Evolutionary conservation across 1,140 invertebrate species (phyloP).

Genomic region (Drosophila busckii): DNA sequence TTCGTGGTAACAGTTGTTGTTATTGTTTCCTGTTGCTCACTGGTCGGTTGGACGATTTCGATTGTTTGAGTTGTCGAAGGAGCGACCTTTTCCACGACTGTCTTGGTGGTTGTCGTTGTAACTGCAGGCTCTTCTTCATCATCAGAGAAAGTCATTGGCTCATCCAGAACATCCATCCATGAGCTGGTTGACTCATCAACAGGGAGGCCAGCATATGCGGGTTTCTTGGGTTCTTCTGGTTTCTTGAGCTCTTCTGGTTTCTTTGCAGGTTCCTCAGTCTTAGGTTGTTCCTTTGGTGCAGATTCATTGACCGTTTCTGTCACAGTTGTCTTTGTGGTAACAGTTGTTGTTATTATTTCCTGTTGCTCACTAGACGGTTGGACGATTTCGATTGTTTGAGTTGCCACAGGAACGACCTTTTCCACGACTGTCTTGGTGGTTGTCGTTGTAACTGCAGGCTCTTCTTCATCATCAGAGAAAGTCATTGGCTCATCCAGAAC

Average conservation of each 20-base stretch:
- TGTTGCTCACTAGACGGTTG: not conserved
- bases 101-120: not conserved
- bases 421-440: not conserved
- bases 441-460: not conserved
- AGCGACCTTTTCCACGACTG: not conserved
- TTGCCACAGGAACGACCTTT: not conserved
- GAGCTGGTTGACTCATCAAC: conserved; percentile 78
- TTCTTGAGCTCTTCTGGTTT: conserved; percentile 16
- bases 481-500: conserved; percentile 80
- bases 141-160: conserved; percentile 79
- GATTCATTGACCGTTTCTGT: not conserved
- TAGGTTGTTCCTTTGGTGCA: not conserved
- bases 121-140: conserved; percentile 27
- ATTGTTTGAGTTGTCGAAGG: too few species aligned
- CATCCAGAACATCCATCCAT: conserved; percentile 80
- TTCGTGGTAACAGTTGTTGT: not conserved
- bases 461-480: conserved; percentile 76
- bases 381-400: not conserved
- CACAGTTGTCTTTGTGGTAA: conserved; percentile 3
- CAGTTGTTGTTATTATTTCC: not conserved
- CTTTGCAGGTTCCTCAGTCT: not conserved
- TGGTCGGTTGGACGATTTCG: not conserved
- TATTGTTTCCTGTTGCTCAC: not conserved
- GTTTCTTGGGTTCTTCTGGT: conserved; percentile 29
- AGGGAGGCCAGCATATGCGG: conserved; percentile 73